These are phyloP conservation scores for Dasypus novemcinctus DNA, from an alignment of 2,113 vertebrate species.

Conservation along the genomic window DNA sequence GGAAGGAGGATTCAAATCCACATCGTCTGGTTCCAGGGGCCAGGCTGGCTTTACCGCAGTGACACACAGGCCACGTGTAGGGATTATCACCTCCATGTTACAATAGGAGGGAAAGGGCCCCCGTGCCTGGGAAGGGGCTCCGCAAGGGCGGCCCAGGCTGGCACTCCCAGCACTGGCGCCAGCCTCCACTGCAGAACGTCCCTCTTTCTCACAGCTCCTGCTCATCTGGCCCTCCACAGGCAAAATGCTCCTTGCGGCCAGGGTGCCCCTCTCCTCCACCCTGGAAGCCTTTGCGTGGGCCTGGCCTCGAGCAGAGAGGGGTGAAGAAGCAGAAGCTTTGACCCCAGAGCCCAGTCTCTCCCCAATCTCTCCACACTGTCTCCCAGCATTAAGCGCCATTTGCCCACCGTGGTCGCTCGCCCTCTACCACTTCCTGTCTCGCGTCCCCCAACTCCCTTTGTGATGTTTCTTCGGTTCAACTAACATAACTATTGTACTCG, in stretches of 20 bases:
- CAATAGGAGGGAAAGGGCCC: neutral
- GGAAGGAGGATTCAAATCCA: neutral
- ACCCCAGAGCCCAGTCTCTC: neutral
- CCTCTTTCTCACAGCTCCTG: neutral
- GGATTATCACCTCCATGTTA: neutral
- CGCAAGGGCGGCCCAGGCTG: rapidly evolving
- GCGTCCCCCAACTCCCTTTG: rapidly evolving
- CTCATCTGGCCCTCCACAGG: neutral
- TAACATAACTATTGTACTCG: no score
- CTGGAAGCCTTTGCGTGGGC: neutral
- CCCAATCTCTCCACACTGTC: neutral
- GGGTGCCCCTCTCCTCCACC: neutral
- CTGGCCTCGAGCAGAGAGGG: neutral
- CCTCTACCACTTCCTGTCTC: neutral
- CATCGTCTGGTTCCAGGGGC: rapidly evolving
- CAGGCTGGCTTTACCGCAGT: neutral
- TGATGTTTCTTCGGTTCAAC: neutral
- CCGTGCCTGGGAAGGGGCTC: neutral
- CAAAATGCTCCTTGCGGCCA: neutral
- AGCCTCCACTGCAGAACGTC: neutral
- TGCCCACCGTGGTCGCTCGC: neutral
- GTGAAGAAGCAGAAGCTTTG: neutral
- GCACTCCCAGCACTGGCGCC: rapidly evolving
- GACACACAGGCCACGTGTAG: rapidly evolving
- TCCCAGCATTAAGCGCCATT: neutral